Conservation (phyloP, 1,140 invertebrate genomes). For the Drosophila ohnishii region DNA sequence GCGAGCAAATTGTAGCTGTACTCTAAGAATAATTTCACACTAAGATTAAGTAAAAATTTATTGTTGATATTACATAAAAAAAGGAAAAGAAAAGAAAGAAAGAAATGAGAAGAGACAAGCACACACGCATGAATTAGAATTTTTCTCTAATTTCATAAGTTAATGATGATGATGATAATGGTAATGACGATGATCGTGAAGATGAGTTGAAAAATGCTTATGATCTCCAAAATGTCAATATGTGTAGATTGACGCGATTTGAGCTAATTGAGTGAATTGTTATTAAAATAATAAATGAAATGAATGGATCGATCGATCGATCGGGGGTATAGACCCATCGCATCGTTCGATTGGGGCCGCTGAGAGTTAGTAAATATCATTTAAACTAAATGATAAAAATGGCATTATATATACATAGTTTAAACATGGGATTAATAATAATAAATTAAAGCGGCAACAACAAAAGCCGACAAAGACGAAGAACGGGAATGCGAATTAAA, state of each 20-base stretch:
- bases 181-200: conserved; percentile 43
- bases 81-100: conserved; percentile 8
- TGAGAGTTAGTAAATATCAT: conserved; percentile 77
- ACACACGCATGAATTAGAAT: conserved; percentile 70
- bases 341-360: conserved; percentile 51
- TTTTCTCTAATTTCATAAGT: conserved; percentile 79
- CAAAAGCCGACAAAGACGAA: conserved; percentile 4
- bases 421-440: conserved; percentile 77
- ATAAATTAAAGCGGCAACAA: conserved; percentile 59
- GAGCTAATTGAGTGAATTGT: conserved; percentile 81
- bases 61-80: conserved; percentile 78
- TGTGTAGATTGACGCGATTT: conserved; percentile 75
- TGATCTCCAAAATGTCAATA: conserved; percentile 75
- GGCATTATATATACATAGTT: conserved; percentile 80
- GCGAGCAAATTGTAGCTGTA: conserved; percentile 78
- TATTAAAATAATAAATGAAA: conserved; percentile 78
- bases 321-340: background rate
- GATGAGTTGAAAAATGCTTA: conserved; percentile 66
- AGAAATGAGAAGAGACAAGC: conserved; percentile 20
- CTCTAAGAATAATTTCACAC: conserved; percentile 76
- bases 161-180: conserved; percentile 47
- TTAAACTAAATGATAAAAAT: conserved; percentile 73
- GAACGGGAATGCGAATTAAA: conserved; percentile 44
- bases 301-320: conserved; percentile 47
- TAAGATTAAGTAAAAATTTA: conserved; percentile 79